Conservation (phyloP, 2,888 invertebrate genomes). For the Apotomis capreana region DNA sequence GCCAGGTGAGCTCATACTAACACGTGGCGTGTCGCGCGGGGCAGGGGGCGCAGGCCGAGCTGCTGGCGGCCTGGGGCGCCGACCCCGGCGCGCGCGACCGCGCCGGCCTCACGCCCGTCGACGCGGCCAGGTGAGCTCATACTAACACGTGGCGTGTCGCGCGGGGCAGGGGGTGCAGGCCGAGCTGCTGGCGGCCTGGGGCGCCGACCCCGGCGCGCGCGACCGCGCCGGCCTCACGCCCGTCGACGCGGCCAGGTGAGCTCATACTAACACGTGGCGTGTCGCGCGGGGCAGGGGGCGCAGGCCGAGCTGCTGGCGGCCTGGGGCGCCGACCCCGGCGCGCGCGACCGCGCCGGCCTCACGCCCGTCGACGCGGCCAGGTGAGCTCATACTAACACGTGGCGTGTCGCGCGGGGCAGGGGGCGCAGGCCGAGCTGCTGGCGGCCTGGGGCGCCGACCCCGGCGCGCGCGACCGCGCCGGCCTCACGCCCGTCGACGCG, state of each 20-base stretch:
- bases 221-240: conserved; percentile 91
- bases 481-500: conserved; percentile 88
- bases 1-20: conserved; percentile 83
- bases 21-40: conserved; percentile 98
- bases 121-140: conserved; percentile 84
- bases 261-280: conserved; percentile 93
- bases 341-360: conserved; percentile 89
- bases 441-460: conserved; percentile 97
- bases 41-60: conserved; percentile 95
- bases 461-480: conserved; percentile 89
- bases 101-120: conserved; percentile 88
- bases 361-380: conserved; percentile 89
- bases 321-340: conserved; percentile 96
- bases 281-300: conserved; percentile 94
- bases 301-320: conserved; percentile 96
- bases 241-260: conserved; percentile 86
- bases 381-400: conserved; percentile 89
- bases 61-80: conserved; percentile 96
- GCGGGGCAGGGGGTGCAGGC: conserved; percentile 96
- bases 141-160: conserved; percentile 98
- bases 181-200: conserved; percentile 96
- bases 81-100: conserved; percentile 93
- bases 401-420: conserved; percentile 96
- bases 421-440: conserved; percentile 95
- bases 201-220: conserved; percentile 93